Conservation (phyloP, 2,113 vertebrate genomes). For the Dicaeum eximium region DNA sequence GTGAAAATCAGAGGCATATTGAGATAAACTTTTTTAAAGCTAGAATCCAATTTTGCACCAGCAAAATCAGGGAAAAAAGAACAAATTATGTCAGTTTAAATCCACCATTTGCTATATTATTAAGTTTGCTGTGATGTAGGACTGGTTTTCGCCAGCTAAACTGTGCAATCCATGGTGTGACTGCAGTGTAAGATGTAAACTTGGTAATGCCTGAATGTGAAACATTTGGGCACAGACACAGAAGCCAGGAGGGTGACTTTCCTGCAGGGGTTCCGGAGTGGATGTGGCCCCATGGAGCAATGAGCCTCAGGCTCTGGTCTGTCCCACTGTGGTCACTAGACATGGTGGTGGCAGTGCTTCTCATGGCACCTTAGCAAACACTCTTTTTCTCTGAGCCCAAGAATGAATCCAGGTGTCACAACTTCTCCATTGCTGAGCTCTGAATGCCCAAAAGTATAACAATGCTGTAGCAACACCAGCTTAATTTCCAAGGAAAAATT, state of each 20-base stretch:
- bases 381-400: not conserved
- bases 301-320: not conserved
- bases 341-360: no score
- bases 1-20: not conserved
- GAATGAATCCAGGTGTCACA: not conserved
- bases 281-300: not conserved
- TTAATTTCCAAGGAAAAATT: not conserved
- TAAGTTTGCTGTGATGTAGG: not conserved
- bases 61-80: not conserved
- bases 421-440: not conserved
- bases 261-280: not conserved
- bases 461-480: not conserved
- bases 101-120: not conserved
- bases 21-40: not conserved
- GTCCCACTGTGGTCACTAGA: not conserved
- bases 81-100: not conserved
- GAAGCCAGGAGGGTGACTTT: not conserved
- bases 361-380: rapidly evolving
- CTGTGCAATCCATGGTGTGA: not conserved
- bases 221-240: not conserved
- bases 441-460: not conserved
- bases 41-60: not conserved
- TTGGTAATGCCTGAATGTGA: not conserved
- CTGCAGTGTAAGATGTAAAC: not conserved
- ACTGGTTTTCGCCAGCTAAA: not conserved